Evolutionary conservation across 1,140 invertebrate species (phyloP).

Genomic region (Helicoverpa armigera): DNA sequence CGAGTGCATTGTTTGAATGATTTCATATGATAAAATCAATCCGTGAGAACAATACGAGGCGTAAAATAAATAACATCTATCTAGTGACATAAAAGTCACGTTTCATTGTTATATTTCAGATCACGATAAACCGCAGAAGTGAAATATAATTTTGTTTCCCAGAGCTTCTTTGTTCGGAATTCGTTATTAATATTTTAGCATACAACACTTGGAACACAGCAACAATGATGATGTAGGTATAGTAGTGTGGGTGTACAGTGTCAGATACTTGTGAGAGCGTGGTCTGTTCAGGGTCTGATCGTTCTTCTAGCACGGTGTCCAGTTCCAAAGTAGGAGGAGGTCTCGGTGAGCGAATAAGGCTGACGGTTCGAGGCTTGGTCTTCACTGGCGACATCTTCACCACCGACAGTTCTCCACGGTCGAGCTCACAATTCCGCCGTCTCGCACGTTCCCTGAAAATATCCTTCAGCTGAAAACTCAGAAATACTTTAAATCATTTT

Average conservation of each 20-base stretch:
- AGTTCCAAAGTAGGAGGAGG: constrained; percentile 91
- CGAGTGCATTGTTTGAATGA: not conserved
- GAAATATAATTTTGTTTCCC: constrained; percentile 26
- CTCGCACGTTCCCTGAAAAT: constrained; percentile 90
- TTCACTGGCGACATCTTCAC: constrained; percentile 92
- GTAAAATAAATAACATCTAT: constrained; percentile 31
- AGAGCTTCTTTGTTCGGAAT: constrained; percentile 17
- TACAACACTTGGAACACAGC: too few relatives aligned
- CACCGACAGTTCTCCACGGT: constrained; percentile 92
- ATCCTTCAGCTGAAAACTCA: not conserved
- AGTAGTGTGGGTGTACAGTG: not conserved
- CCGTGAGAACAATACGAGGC: constrained; percentile 9
- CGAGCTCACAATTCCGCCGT: constrained; percentile 91
- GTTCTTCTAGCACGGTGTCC: constrained; percentile 93
- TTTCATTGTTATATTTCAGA: constrained; percentile 32
- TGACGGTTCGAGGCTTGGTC: constrained; percentile 87
- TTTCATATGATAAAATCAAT: not conserved
- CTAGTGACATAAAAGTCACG: constrained; percentile 17
- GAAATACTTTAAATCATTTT: not conserved
- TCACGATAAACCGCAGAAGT: constrained; percentile 15
- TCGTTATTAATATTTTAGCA: not conserved
- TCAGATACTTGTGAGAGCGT: constrained; percentile 75
- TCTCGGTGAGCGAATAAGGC: constrained; percentile 89
- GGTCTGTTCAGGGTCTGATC: constrained; percentile 91
- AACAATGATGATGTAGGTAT: constrained; percentile 2